phyloP scores from a whole-genome alignment of 2,797 vertebrate species.

The Aratinga solstitialis region DNA sequence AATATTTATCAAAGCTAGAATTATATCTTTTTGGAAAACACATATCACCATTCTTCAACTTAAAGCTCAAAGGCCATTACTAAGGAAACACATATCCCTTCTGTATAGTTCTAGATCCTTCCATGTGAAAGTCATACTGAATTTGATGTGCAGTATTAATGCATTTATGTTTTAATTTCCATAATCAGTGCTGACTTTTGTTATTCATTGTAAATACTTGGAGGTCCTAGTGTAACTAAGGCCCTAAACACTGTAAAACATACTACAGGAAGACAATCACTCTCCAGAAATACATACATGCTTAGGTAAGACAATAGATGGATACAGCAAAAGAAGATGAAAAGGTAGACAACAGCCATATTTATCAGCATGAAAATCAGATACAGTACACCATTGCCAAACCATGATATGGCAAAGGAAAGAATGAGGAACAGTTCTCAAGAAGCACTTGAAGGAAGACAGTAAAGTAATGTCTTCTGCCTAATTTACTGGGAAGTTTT shows the following conservation, averaged over 20 bases:
- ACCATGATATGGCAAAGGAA: not conserved
- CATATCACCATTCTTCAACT: not conserved
- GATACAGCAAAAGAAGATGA: not conserved
- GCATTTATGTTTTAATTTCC: not conserved
- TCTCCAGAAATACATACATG: not conserved
- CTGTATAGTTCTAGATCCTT: not conserved
- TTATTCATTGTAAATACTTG: not conserved
- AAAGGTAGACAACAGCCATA: not conserved
- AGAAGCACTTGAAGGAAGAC: not conserved
- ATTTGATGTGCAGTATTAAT: not conserved
- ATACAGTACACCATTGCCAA: not conserved
- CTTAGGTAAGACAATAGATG: not conserved
- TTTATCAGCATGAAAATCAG: not conserved
- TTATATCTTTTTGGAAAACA: not conserved
- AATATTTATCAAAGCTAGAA: not conserved
- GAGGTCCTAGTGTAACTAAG: not conserved
- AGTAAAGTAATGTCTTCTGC: not conserved
- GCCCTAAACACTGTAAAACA: not conserved
- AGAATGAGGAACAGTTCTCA: not conserved
- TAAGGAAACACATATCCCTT: not conserved
- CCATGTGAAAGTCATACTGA: not conserved
- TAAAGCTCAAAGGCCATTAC: not conserved
- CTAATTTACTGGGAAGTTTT: not conserved
- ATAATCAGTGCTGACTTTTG: not conserved
- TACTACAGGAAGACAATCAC: not conserved